Percentiles rank a stretch among this genome's conserved stretches.
Conservation (phyloP, 2,797 vertebrate species). For the Champsocephalus gunnari region DNA sequence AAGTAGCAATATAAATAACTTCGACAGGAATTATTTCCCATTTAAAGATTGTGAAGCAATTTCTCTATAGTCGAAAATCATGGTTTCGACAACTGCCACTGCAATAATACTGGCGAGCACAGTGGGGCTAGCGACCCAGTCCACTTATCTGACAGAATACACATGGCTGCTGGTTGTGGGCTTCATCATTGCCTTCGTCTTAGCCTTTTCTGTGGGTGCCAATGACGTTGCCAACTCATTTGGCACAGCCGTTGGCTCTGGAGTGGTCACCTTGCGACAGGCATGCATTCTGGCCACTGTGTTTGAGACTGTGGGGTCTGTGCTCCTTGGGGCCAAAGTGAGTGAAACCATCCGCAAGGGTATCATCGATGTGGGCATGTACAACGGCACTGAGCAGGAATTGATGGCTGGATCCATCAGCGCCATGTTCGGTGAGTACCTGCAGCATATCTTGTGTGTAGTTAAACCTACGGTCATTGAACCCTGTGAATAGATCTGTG, state of each 20-base stretch:
- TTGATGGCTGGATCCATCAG: slow-evolving; percentile 98
- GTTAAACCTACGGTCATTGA: neutral
- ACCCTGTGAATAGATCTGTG: neutral
- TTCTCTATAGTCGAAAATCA: slow-evolving; percentile 67
- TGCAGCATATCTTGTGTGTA: slow-evolving; percentile 7
- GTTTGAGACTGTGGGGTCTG: slow-evolving; percentile 95
- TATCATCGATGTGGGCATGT: slow-evolving; percentile 92
- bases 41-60: slow-evolving; percentile 76
- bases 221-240: slow-evolving; percentile 99
- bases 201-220: slow-evolving; percentile 98
- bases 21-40: slow-evolving; percentile 60
- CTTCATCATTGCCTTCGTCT: slow-evolving; percentile 94
- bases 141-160: slow-evolving; percentile 64
- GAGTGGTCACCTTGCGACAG: slow-evolving; percentile 94
- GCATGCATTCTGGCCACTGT: slow-evolving; percentile 94
- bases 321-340: slow-evolving; percentile 95
- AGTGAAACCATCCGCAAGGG: slow-evolving; percentile 97
- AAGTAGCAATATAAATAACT: slow-evolving; percentile 51
- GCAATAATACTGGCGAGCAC: slow-evolving; percentile 65
- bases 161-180: slow-evolving; percentile 94
- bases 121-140: neutral
- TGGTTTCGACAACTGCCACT: slow-evolving; percentile 81
- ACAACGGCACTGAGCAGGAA: slow-evolving; percentile 81
- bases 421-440: slow-evolving; percentile 93
- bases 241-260: slow-evolving; percentile 96